Percentiles rank a stretch among this genome's conserved stretches.
Conservation (phyloP, 2,888 invertebrate genomes). For the Asteroscopus sphinx region DNA sequence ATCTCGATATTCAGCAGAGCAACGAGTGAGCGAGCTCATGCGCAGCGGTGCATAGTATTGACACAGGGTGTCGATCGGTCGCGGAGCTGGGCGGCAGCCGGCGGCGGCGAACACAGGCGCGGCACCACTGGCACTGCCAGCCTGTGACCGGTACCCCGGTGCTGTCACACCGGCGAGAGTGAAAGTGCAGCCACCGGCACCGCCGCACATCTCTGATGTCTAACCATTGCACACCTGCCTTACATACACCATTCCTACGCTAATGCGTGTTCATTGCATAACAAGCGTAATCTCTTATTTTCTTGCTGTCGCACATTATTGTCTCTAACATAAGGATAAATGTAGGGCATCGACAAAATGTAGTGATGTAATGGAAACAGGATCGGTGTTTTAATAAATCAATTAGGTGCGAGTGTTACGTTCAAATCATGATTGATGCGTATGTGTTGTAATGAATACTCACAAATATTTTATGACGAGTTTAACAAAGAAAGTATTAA, state of each 20-base stretch:
- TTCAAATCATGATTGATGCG: constrained; percentile 20
- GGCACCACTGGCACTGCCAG: constrained; percentile 77
- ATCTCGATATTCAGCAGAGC: constrained; percentile 77
- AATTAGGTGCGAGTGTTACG: constrained; percentile 15
- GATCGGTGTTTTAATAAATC: constrained; percentile 20
- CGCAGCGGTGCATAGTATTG: constrained; percentile 77
- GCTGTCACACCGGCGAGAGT: constrained; percentile 81
- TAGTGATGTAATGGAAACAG: constrained; percentile 33
- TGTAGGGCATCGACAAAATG: constrained; percentile 40
- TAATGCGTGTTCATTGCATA: constrained; percentile 67
- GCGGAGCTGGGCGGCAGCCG: constrained; percentile 71
- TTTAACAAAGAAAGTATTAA: constrained; percentile 48
- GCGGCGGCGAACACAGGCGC: constrained; percentile 81
- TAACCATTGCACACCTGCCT: constrained; percentile 75
- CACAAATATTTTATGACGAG: constrained; percentile 29
- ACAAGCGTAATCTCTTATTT: constrained; percentile 65
- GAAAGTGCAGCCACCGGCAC: constrained; percentile 85
- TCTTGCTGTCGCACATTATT: constrained; percentile 43
- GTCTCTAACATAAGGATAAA: constrained; percentile 25
- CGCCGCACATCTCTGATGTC: constrained; percentile 74
- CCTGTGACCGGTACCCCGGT: constrained; percentile 61
- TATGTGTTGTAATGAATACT: constrained; percentile 15
- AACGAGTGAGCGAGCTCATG: constrained; percentile 73
- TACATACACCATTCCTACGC: constrained; percentile 68
- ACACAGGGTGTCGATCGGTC: constrained; percentile 74